phyloP scores from a whole-genome alignment of 2,888 invertebrate species.

The Stenotaenia linearis region DNA sequence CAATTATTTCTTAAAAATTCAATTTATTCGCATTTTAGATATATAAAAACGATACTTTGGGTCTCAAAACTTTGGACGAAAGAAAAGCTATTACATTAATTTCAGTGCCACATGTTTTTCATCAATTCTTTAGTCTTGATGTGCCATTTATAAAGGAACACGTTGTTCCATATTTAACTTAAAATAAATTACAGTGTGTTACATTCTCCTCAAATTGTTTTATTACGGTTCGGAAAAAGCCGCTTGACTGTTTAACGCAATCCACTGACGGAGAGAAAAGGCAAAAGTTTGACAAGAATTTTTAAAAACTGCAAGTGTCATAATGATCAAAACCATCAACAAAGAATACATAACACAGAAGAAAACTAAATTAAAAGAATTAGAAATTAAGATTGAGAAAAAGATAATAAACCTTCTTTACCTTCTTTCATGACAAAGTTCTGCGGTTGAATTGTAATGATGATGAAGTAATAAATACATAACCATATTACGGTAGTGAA shows the following conservation, averaged over 20 bases:
- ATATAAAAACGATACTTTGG: conserved; percentile 71
- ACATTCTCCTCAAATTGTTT: background rate
- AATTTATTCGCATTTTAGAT: conserved; percentile 47
- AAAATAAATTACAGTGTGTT: too few relatives aligned
- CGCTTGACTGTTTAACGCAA: background rate
- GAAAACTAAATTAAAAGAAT: background rate
- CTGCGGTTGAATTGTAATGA: background rate
- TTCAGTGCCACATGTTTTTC: conserved; percentile 70
- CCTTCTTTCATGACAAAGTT: background rate
- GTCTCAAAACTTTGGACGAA: conserved; percentile 66
- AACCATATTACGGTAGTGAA: background rate
- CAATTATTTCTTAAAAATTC: background rate
- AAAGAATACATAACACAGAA: background rate
- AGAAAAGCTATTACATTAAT: conserved; percentile 60
- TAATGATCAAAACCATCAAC: background rate
- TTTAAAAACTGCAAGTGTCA: background rate
- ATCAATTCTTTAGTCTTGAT: conserved; percentile 77
- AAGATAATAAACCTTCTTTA: background rate
- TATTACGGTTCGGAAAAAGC: background rate
- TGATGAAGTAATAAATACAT: background rate
- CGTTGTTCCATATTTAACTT: conserved; percentile 61
- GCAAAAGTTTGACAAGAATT: background rate
- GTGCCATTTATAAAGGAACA: conserved; percentile 64
- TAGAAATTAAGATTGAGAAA: background rate
- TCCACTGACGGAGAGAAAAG: background rate